Base-by-base conservation (phyloP, 2,888 invertebrate species). In the Stegophylla sp. region DNA sequence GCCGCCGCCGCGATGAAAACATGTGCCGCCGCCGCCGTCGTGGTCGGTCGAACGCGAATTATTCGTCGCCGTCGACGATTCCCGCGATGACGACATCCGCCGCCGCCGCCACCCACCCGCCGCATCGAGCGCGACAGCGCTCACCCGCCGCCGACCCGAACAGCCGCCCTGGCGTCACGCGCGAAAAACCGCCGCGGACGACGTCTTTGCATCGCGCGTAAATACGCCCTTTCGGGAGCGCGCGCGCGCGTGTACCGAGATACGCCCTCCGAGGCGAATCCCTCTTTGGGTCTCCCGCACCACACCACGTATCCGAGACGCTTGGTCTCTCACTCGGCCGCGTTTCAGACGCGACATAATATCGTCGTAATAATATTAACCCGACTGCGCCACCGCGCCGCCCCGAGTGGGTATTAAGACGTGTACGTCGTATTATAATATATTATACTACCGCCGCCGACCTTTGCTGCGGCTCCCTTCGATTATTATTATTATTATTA, bases 1-100 rank as follows among this genome's bases (percentile, higher is more conserved):
- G 34, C 34, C 34, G 34, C 7, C 34, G 34, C 34, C 4, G 61
- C 45, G 61, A 15, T 15, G 73, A 61, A 41, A 77, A 67, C 76
- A 67, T 77, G 76, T 77, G 67, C 66, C 76, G 76, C 73, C 17
- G 51, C 61, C 48, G 69, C 28, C 26, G 67, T 23, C 45, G 79
- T 20, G 12, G 45, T 23, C 74, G 73, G 23, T 23, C 53, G 71
- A 41, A 69, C 56, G 71, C 51, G 23, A 64, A 64, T 64, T 43
- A 64, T 64, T 48, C 67, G 48, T 28, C 28, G 34, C 26, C 75
- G 64, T n/a, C 41, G 26, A 4, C 64, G 34, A 26, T 26, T 34
- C 41, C n/a, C 41, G 15, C 61, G 20, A n/a, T 12, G 28, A n/a
- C 4, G 5, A 45, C 73, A 10, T 13, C 59, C 59, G 10, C 43